phyloP scores from a whole-genome alignment of 2,797 vertebrate species.

The Oryzias sinensis region DNA sequence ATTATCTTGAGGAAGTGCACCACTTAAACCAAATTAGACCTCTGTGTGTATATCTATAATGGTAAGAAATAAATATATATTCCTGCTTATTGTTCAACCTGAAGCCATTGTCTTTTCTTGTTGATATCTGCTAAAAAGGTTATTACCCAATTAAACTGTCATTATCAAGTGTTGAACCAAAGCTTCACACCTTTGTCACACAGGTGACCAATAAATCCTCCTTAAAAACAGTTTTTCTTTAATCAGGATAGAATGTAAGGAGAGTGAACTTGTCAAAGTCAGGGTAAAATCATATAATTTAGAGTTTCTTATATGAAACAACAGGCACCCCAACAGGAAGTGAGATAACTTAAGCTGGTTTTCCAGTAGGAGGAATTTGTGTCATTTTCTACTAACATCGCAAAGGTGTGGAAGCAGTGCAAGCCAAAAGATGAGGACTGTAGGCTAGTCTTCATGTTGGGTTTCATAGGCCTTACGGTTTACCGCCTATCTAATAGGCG shows the following conservation, averaged over 20 bases:
- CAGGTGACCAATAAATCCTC: constrained; percentile 13
- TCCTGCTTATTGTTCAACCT: constrained; percentile 24
- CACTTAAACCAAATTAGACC: constrained; percentile 27
- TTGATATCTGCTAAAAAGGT: constrained; percentile 45
- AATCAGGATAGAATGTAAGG: neutral
- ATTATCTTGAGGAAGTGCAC: constrained; percentile 37
- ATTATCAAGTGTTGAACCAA: constrained; percentile 45
- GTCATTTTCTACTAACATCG: constrained; percentile 19
- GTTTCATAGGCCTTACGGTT: constrained; percentile 62
- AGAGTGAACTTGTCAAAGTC: constrained; percentile 6
- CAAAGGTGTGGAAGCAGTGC: constrained; percentile 55
- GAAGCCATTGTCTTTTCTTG: constrained; percentile 38
- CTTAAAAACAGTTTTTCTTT: constrained; percentile 14
- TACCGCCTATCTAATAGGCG: too few relatives aligned
- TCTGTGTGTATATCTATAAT: constrained; percentile 39
- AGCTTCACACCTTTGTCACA: constrained; percentile 42
- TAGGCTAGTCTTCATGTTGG: constrained; percentile 42
- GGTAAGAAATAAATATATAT: constrained; percentile 8
- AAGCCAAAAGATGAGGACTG: constrained; percentile 50
- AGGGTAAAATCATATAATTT: neutral
- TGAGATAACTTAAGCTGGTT: neutral
- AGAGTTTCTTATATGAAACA: neutral
- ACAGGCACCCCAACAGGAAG: constrained; percentile 15
- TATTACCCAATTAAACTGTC: constrained; percentile 62
- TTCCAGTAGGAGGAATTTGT: constrained; percentile 26